Base-by-base conservation (phyloP, 2,888 invertebrate species). In the Dioctria rufipes region DNA sequence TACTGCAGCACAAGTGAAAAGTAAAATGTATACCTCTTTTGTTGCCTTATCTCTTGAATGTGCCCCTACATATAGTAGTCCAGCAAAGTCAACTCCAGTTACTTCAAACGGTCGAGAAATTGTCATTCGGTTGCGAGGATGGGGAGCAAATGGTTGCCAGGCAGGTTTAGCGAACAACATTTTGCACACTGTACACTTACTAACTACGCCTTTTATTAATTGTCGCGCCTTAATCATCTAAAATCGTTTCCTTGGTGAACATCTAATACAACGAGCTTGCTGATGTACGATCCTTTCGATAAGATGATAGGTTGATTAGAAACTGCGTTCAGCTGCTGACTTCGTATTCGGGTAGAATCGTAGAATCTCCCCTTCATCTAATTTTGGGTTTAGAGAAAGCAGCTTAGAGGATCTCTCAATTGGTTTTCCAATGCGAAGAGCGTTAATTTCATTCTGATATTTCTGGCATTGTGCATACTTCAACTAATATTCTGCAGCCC, bases 371-470 rank as follows among this genome's bases (percentile, higher is more conserved):
- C 42, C 60, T 4, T 51, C 54, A 60, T 81, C 67, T 25, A 81
- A n/a, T 6, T 67, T 77, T 2, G 77, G 77, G 37, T 81, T 80
- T 6, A 80, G 54, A 5, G 13, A 61, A 40, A 66, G 49, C n/a
- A 81, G 66, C 25, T 25, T 25, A 4, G 73, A 81, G 25, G 66
- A 54, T n/a, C 65, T 75, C n/a, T 77, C 46, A 75, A 80, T 65
- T 43, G 43, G 58, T 40, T 75, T 80, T 13, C 67, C 66, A 4
- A 9, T 43, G 37, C 37, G 65, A 3, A 65, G 13, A 9, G 65
- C 37, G 37, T 42, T 65, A 3, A 65, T 65, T 13, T 65, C 65
- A 11, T 65, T 65, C 5, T 13, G 4, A 8, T 39, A 65, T 13
- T 65, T 40, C 9, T 39, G 6, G 9, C 8, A 3, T n/a, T 65